Conservation (phyloP, 2,888 invertebrate genomes). For the Malthinus flaveolus region DNA sequence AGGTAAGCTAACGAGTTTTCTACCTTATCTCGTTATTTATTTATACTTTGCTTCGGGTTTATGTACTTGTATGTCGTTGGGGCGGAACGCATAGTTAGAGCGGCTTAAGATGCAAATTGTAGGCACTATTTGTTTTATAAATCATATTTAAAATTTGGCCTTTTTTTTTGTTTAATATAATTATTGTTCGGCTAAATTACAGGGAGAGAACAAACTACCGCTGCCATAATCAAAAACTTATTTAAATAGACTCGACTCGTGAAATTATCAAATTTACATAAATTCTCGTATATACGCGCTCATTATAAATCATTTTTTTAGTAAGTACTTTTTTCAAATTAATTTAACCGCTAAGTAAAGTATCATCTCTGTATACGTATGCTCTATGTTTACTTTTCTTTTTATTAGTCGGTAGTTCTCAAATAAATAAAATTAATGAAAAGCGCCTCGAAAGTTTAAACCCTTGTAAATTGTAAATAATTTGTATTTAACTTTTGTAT, state of each 20-base stretch:
- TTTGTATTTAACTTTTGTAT: too few species aligned
- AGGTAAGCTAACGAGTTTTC: conserved; percentile 51
- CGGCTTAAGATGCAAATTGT: conserved; percentile 42
- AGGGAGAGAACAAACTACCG: conserved; percentile 20
- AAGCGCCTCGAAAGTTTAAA: too few species aligned
- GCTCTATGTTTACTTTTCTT: too few species aligned
- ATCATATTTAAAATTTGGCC: conserved; percentile 40
- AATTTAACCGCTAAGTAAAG: too few species aligned
- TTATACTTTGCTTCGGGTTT: conserved; percentile 41
- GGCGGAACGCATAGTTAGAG: conserved; percentile 33
- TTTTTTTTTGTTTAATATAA: conserved; percentile 15
- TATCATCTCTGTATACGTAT: too few species aligned
- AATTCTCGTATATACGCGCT: neutral
- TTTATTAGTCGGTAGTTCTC: too few species aligned
- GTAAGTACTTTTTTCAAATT: too few species aligned
- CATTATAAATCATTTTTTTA: too few species aligned
- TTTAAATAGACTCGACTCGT: neutral
- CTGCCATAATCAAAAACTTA: conserved; percentile 1
- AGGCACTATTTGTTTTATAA: conserved; percentile 44
- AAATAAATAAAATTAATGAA: too few species aligned
- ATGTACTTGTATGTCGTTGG: conserved; percentile 21
- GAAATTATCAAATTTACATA: neutral
- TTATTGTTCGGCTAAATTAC: conserved; percentile 11
- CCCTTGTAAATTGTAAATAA: too few species aligned
- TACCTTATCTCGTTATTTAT: conserved; percentile 52